Evolutionary conservation across 2,888 invertebrate genomes (phyloP), one percentile per base, ranked within the genome.

Genomic region (Melinaea menophilus): DNA sequence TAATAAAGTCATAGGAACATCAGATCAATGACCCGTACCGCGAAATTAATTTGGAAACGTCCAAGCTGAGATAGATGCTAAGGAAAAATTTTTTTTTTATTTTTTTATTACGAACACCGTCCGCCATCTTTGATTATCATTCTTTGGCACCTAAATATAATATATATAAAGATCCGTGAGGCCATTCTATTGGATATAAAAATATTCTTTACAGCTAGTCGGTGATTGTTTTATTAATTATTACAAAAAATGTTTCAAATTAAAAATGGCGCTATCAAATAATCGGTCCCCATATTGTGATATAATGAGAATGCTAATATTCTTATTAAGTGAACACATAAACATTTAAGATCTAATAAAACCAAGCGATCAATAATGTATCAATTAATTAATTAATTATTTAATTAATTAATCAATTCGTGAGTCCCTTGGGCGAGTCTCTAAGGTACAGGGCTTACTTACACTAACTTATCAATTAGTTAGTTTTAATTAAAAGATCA

Each of bases 1-100:
- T 80, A 78, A 81, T 81, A 83, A 81, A 80, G 86, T 79, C 79
- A 82, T 90, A 90, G 90, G 90, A 90, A 90, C 90, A 90, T 90
- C 88, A 87, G 88, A 87, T 88, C 89, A 86, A 84, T 79, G 86
- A 89, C 89, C 90, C 89, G 90, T 88, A 88, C 86, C 81, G 81
- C 79, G 82, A 68, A 86, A 79, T 71, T 69, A 85, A 84, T 88
- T 89, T 87, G 86, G 86, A 90, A 89, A 86, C 22, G 22, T 22
- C 84, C 83, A 84, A 79, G 79, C 81, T 79, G 78, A 79, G 81
- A 78, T 78, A 79, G 82, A 87, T 85, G 85, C 86, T 48, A 79
- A 82, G 80, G 80, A 75, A 75, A 22, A 22, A 22, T 22, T 22
- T 22, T 22, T 22, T 22, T 22, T 22, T 22, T 22, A 22, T 22